Percentiles rank a stretch among this genome's conserved stretches.
Conservation (phyloP, 2,113 vertebrate genomes). For the Phodopus roborovskii region DNA sequence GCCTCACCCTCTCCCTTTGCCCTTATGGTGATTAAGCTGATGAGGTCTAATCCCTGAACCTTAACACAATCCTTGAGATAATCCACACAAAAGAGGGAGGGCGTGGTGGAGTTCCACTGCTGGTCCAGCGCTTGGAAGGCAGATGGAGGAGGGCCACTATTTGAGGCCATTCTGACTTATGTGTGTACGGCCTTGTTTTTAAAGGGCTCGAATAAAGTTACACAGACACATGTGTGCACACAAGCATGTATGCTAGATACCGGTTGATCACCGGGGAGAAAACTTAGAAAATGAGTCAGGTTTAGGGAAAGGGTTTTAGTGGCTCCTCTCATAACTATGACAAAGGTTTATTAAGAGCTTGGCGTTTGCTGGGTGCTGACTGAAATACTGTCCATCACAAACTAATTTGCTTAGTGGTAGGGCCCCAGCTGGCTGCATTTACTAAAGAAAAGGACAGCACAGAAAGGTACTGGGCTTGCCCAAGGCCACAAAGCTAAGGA, state of each 20-base stretch:
- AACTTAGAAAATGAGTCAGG: slow-evolving; percentile 16
- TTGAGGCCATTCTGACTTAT: not conserved
- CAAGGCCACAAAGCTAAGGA: not conserved
- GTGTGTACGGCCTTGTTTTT: not conserved
- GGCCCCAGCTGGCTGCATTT: not conserved
- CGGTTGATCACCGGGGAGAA: not conserved
- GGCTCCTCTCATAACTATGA: not conserved
- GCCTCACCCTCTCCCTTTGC: not conserved
- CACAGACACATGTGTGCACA: too few species aligned
- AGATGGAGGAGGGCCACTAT: not conserved
- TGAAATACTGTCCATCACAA: not conserved
- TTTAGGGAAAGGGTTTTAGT: slow-evolving; percentile 3
- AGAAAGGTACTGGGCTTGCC: not conserved
- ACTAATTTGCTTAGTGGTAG: not conserved
- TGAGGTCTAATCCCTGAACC: slow-evolving; percentile 13
- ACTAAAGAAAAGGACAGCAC: not conserved
- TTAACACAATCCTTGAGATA: not conserved
- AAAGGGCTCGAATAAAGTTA: not conserved
- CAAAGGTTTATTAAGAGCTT: not conserved
- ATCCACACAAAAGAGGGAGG: slow-evolving; percentile 1
- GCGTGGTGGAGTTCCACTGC: not conserved
- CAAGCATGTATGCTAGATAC: not conserved
- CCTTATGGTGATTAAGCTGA: not conserved
- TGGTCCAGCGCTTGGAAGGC: not conserved
- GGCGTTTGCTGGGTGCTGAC: not conserved